These are phyloP conservation scores for Mantis religiosa DNA, from an alignment of 2,888 invertebrate species.

Conservation along the genomic window DNA sequence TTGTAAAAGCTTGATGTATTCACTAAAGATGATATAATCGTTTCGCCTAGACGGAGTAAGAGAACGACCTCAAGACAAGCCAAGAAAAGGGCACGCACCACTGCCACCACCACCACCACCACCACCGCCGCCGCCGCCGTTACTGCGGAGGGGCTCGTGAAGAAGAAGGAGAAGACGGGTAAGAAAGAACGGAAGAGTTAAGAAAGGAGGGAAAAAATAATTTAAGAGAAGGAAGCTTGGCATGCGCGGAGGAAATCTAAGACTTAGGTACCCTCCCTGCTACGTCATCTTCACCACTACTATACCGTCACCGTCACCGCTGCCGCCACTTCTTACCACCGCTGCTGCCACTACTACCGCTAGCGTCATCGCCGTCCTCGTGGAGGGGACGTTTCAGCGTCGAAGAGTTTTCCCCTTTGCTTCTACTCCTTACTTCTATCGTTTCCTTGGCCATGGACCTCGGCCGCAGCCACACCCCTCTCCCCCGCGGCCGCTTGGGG, in stretches of 20 bases:
- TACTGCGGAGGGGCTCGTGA: constrained; percentile 9
- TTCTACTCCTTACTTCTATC: constrained; percentile 24
- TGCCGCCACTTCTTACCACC: not conserved
- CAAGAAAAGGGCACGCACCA: constrained; percentile 25
- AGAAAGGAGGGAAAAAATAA: constrained; percentile 5
- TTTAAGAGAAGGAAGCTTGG: constrained; percentile 12
- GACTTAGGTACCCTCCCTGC: not conserved
- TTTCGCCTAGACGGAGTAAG: not conserved
- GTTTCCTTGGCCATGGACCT: constrained; percentile 27
- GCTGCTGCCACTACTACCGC: constrained; percentile 23
- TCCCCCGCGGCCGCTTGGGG: constrained; percentile 8
- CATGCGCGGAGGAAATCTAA: constrained; percentile 23
- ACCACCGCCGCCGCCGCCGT: too few species aligned
- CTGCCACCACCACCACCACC: not conserved
- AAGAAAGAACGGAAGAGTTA: not conserved
- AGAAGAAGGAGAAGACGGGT: constrained; percentile 1
- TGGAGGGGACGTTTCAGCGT: not conserved
- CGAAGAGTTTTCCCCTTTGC: not conserved
- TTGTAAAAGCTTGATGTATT: not conserved
- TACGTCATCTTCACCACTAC: not conserved
- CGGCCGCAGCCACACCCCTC: constrained; percentile 25
- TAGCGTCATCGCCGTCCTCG: constrained; percentile 19
- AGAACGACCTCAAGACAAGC: constrained; percentile 30
- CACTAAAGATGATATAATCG: not conserved
- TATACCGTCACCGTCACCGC: constrained; percentile 20